A percentile compares a stretch with the other conserved stretches of the same genome.
Conservation (phyloP, 2,797 vertebrate species). For the Toxotes lorentzi region DNA sequence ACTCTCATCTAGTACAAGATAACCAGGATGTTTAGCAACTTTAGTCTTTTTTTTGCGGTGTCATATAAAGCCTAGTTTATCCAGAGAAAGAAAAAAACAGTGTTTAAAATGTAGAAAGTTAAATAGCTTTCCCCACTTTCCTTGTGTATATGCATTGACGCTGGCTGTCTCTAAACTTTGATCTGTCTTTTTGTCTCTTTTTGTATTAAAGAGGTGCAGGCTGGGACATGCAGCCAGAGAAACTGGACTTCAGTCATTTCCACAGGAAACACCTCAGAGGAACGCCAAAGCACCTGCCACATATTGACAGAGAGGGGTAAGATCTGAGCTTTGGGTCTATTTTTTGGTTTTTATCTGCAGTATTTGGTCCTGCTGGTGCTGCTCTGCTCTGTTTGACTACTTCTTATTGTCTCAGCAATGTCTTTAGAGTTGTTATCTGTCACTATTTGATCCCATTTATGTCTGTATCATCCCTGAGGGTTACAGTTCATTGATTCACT, state of each 20-base stretch:
- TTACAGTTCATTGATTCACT: neutral
- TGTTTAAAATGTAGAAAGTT: neutral
- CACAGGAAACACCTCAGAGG: conserved; percentile 90
- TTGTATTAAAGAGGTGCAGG: conserved; percentile 89
- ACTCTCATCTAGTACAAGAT: neutral
- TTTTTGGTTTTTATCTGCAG: neutral
- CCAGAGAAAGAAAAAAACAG: neutral
- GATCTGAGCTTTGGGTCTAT: neutral
- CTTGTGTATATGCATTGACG: neutral
- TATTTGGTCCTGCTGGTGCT: neutral
- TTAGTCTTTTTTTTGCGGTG: neutral
- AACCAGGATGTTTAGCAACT: neutral
- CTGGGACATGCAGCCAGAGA: conserved; percentile 97
- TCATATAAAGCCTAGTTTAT: neutral
- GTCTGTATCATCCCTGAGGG: neutral
- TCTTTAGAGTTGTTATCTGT: neutral
- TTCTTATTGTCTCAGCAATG: neutral
- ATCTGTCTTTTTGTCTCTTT: conserved; percentile 14
- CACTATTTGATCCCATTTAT: neutral
- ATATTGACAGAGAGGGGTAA: conserved; percentile 97
- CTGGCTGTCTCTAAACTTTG: neutral
- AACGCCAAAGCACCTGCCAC: conserved; percentile 92
- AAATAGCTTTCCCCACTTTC: neutral
- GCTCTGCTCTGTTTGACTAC: neutral
- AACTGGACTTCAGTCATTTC: conserved; percentile 96